Base-by-base conservation (phyloP, 2,888 invertebrate genomes). In the Cephus nigrinus region DNA sequence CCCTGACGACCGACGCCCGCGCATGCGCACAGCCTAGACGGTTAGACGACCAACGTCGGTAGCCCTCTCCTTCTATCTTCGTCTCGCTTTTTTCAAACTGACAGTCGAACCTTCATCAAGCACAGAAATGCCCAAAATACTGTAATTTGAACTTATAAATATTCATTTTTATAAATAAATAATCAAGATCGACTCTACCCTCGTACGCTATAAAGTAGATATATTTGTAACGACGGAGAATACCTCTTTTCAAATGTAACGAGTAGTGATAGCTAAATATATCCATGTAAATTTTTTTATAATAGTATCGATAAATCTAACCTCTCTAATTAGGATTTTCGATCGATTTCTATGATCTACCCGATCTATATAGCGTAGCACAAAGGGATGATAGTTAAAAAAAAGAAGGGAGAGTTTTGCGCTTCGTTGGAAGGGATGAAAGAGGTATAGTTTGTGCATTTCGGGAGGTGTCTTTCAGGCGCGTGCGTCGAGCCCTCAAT, bases 401-500 rank as follows among this genome's bases (percentile, higher is more conserved):
- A 23, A 74, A 36, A 72, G 76, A 30, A 72, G 33, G 75, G 31
- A 73, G 32, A 55, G 40, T 55, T 9, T 55, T 55, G 23, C 23
- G 2, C 23, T 55, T 55, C 55, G 55, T 23, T 9, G 55, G 55
- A 55, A 55, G 55, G 55, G 55, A 55, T 55, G 55, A 55, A 55
- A 33, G 31, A 71, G 75, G 81, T 79, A 81, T 82, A 78, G 76
- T 80, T 80, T 73, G 80, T 81, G 81, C 80, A 80, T 80, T 81
- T 82, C 83, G 84, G 84, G 86, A 85, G 84, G 81, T 80, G 81
- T 81, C 69, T 23, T 31, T 74, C 76, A 76, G 80, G 90, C 91
- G 91, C 91, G 84, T 91, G 91, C 91, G 91, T 89, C 88, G 87
- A 90, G 88, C 87, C 88, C 89, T 82, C 89, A 87, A 88, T 90